These are phyloP conservation scores for Aleiodes alternator DNA, from an alignment of 2,888 invertebrate species.

Conservation along the genomic window DNA sequence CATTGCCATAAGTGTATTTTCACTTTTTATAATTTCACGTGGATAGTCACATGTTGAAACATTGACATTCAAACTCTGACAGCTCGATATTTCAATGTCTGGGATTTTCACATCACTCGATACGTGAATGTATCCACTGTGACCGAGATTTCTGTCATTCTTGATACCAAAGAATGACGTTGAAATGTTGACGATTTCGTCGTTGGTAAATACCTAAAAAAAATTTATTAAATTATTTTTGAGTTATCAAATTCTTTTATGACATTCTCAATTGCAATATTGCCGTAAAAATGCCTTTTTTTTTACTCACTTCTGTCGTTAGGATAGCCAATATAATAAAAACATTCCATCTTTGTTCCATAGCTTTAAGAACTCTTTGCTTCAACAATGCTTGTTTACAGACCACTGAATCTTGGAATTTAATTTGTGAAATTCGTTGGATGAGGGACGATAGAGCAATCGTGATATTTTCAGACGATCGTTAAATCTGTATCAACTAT, in stretches of 20 bases:
- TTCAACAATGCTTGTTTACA: slow-evolving; percentile 24
- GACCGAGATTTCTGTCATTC: slow-evolving; percentile 51
- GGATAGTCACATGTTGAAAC: slow-evolving; percentile 55
- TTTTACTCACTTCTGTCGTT: slow-evolving; percentile 28
- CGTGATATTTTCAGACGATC: slow-evolving; percentile 28
- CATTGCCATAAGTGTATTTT: slow-evolving; percentile 54
- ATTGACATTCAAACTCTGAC: slow-evolving; percentile 57
- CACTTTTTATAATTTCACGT: slow-evolving; percentile 50
- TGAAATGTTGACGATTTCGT: slow-evolving; percentile 5
- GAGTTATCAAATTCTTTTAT: background rate
- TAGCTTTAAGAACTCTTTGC: slow-evolving; percentile 23
- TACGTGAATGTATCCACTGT: slow-evolving; percentile 51
- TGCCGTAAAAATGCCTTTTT: background rate
- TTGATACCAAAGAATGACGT: slow-evolving; percentile 49
- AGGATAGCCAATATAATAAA: slow-evolving; percentile 10
- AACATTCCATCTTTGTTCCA: slow-evolving; percentile 17
- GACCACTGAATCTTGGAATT: slow-evolving; percentile 29
- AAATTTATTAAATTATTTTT: background rate
- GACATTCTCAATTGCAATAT: background rate
- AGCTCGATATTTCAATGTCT: slow-evolving; percentile 49
- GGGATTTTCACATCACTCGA: slow-evolving; percentile 40
- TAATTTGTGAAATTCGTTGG: slow-evolving; percentile 2
- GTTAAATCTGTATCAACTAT: slow-evolving; percentile 32
- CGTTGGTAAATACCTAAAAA: slow-evolving; percentile 42
- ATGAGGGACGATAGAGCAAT: slow-evolving; percentile 25